phyloP scores from a whole-genome alignment of 2,113 vertebrate species.

The Steatornis caripensis region DNA sequence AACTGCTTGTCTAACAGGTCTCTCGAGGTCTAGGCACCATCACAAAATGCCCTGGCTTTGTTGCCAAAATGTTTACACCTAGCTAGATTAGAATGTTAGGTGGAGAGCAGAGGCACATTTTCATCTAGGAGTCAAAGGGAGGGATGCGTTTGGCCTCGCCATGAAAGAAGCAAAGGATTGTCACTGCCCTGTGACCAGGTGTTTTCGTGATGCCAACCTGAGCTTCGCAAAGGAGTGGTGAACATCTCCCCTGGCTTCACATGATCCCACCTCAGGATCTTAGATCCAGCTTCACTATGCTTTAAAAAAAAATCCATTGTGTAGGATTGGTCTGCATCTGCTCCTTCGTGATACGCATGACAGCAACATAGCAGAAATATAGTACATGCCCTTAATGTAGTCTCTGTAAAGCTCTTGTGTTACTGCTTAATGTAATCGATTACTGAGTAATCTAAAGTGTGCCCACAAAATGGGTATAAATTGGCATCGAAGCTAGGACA shows the following conservation, averaged over 20 bases:
- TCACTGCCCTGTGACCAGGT: not conserved
- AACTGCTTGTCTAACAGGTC: not conserved
- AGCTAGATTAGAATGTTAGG: not conserved
- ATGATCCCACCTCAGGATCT: not conserved
- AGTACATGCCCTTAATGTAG: constrained; percentile 49
- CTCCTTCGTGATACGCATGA: not conserved
- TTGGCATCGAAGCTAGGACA: constrained; percentile 25
- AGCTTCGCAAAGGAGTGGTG: not conserved
- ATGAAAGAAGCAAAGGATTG: not conserved
- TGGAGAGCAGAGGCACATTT: not conserved
- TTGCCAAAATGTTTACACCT: not conserved
- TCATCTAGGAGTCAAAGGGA: not conserved
- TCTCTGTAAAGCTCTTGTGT: constrained; percentile 25
- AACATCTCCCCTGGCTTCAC: not conserved
- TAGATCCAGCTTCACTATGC: not conserved
- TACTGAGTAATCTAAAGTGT: constrained; percentile 49
- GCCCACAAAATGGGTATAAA: constrained; percentile 49
- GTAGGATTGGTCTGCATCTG: not conserved
- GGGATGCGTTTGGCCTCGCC: fast-evolving
- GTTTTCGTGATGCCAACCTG: fast-evolving
- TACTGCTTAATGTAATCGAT: constrained; percentile 60
- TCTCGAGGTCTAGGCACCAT: not conserved
- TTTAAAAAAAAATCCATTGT: not conserved
- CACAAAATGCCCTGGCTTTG: not conserved
- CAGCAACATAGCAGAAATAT: constrained; percentile 21